Conservation (phyloP, 1,140 invertebrate genomes). For the Pectinophora gossypiella region DNA sequence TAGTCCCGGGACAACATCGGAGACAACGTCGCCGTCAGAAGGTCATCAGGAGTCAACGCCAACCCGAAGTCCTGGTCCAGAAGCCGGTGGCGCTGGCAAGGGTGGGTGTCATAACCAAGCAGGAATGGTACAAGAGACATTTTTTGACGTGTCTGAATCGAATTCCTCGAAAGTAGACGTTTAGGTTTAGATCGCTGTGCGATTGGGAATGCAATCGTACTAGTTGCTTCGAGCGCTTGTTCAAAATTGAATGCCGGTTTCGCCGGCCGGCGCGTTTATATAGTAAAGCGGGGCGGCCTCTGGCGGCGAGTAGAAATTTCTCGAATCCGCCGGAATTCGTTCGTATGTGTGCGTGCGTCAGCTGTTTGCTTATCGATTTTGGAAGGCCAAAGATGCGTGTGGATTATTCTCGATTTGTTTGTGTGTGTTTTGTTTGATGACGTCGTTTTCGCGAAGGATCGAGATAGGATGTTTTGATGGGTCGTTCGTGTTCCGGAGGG, state of each 20-base stretch:
- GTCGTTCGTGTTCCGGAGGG: not conserved
- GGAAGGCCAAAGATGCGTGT: not conserved
- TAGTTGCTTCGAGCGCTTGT: conserved; percentile 12
- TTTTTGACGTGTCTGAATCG: conserved; percentile 7
- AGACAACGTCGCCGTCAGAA: conserved; percentile 76
- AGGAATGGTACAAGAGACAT: conserved; percentile 54
- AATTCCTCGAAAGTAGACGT: not conserved
- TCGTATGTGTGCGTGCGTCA: conserved; percentile 3
- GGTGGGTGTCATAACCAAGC: conserved; percentile 76
- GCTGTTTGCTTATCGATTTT: conserved; percentile 1
- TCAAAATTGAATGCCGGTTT: conserved; percentile 14
- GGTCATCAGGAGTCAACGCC: conserved; percentile 82
- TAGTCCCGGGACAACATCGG: conserved; percentile 74
- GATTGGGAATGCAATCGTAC: conserved; percentile 16
- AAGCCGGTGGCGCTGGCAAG: conserved; percentile 81
- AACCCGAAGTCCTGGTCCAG: conserved; percentile 86
- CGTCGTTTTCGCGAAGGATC: not conserved
- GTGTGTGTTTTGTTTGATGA: not conserved
- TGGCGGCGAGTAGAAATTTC: conserved; percentile 17
- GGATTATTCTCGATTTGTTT: conserved; percentile 1
- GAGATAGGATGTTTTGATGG: not conserved
- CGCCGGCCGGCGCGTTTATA: conserved; percentile 24
- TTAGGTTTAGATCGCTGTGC: not conserved
- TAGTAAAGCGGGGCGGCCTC: conserved; percentile 15
- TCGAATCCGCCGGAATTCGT: too few species aligned